Base-by-base conservation (phyloP, 2,888 invertebrate species). In the Meloe dianella region DNA sequence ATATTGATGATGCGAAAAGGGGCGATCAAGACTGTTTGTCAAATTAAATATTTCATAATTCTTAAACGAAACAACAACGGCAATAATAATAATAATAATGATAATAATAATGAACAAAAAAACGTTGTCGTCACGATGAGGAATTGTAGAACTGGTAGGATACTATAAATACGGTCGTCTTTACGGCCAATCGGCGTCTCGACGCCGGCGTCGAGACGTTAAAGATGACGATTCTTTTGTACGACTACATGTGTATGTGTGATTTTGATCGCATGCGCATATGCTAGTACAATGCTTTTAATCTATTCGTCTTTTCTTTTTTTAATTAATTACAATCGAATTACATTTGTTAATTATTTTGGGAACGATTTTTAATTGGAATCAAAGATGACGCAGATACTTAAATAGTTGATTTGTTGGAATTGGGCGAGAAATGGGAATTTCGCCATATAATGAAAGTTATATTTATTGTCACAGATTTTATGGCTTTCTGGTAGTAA, bases 81-180 rank as follows among this genome's bases (percentile, higher is more conserved):
- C n/a, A n/a, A n/a, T n/a, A n/a, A n/a, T n/a, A n/a, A n/a, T n/a
- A n/a, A n/a, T n/a, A n/a, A n/a, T n/a, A n/a, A n/a, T n/a, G n/a
- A n/a, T n/a, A n/a, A n/a, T n/a, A n/a, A n/a, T n/a, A n/a, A n/a
- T n/a, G n/a, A 54, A 54, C 24, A 54, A 54, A 24, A 54, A 12
- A 24, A 22, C 54, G 54, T 51, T 51, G 61, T 63, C 63, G 66
- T 67, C 61, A 64, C 54, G 54, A 41, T 17, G 61, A 27, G 51
- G 61, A 67, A 63, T 59, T 59, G 68, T 68, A 64, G 62, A 66
- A 66, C 70, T 66, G 68, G 70, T 68, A 71, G 70, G 64, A 60
- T 63, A 64, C 71, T 71, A 71, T 64, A 71, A 71, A 71, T 71
- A 71, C 70, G 67, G 35, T 60, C 69, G 68, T n/a, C 51, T 20